These are phyloP conservation scores for Empidonax alnorum DNA, from an alignment of 2,113 vertebrate species.

Conservation along the genomic window DNA sequence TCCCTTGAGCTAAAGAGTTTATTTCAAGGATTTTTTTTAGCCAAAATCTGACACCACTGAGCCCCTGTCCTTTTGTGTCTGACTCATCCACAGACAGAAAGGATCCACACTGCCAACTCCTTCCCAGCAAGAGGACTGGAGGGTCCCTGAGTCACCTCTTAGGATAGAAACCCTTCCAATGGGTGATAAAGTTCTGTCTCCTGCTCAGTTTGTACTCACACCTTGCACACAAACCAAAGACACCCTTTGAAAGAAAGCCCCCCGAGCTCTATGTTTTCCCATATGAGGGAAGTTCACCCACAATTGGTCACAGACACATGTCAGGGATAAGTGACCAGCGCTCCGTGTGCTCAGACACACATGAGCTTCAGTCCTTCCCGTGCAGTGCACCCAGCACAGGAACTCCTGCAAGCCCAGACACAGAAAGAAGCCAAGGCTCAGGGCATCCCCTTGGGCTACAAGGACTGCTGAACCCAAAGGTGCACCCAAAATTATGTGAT, in stretches of 20 bases:
- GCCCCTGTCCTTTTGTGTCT: background rate
- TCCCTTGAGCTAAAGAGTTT: background rate
- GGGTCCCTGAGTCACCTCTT: background rate
- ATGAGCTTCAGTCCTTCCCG: accelerated
- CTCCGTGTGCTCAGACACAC: accelerated
- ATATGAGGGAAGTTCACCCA: background rate
- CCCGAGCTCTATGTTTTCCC: background rate
- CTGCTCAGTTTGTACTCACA: background rate
- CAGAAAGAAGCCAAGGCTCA: background rate
- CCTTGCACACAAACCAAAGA: background rate
- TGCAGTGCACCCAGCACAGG: accelerated
- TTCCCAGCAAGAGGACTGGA: background rate
- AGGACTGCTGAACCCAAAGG: background rate
- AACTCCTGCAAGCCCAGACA: background rate
- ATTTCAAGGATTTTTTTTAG: background rate
- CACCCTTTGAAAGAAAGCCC: background rate
- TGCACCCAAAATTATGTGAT: accelerated
- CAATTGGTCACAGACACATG: background rate
- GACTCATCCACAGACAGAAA: background rate
- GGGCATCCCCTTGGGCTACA: background rate
- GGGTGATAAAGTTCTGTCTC: background rate
- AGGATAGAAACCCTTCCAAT: background rate
- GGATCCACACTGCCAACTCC: accelerated
- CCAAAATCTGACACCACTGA: background rate
- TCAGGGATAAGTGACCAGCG: accelerated